Percentiles rank a stretch among this genome's conserved stretches.
These are phyloP conservation scores for Synanthedon andrenaeformis DNA, from an alignment of 2,888 invertebrate genomes.

Conservation along the genomic window DNA sequence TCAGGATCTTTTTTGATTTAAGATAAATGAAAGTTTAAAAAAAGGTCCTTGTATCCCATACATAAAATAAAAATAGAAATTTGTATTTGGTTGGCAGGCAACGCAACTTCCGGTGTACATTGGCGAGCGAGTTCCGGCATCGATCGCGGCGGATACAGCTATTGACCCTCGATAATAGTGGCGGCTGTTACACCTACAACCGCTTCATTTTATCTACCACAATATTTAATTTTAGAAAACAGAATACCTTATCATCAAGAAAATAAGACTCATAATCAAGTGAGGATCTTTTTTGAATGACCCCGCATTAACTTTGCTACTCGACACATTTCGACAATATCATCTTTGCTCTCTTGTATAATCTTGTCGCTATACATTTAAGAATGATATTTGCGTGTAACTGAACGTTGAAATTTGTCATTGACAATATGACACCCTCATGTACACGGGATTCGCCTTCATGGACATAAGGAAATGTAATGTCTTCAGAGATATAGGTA, in stretches of 20 bases:
- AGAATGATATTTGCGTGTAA: background rate
- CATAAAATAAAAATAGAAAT: background rate
- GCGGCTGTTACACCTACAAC: slow-evolving; percentile 16
- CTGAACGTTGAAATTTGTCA: background rate
- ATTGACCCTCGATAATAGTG: slow-evolving; percentile 43
- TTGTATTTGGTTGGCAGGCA: slow-evolving; percentile 13
- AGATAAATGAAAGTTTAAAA: no score
- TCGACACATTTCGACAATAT: background rate
- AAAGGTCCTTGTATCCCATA: no score
- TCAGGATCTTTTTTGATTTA: no score
- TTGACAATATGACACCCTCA: slow-evolving; percentile 7
- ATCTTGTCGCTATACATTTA: background rate
- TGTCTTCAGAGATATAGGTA: background rate
- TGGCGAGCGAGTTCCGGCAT: slow-evolving; percentile 38
- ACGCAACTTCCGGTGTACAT: slow-evolving; percentile 32
- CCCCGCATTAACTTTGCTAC: slow-evolving; percentile 3
- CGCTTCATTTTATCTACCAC: slow-evolving; percentile 24
- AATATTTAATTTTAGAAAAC: slow-evolving; percentile 11
- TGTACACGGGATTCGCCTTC: slow-evolving; percentile 4
- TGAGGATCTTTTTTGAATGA: background rate
- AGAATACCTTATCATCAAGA: slow-evolving; percentile 9
- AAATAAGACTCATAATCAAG: slow-evolving; percentile 4
- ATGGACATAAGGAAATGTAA: slow-evolving; percentile 7
- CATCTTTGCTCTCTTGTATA: background rate
- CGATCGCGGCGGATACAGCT: slow-evolving; percentile 43